Evolutionary conservation across 2,888 invertebrate genomes (phyloP), one percentile per base, ranked within the genome.

Genomic region (Luperina testacea): DNA sequence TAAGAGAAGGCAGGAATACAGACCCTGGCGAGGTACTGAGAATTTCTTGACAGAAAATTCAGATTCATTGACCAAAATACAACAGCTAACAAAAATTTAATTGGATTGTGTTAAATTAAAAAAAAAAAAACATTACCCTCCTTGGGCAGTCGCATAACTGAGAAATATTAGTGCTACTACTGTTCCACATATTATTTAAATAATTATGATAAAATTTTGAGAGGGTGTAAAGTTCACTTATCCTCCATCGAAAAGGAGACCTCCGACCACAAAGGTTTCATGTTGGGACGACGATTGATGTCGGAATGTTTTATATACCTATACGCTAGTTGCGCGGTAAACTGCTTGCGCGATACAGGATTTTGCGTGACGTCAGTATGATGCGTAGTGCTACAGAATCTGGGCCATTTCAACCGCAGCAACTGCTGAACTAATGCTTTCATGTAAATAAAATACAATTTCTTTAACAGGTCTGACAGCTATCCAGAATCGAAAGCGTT

Each of bases 401-500:
- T 51, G 20, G 20, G 20, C 53, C 20, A 53, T 20, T 15, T 53
- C 51, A 7, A 53, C 51, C 20, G 20, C 53, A 53, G 20, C 20
- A 53, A 53, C 53, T 53, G 53, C 51, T 20, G 6, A 38, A 38
- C 9, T 42, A 11, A 59, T 59, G 57, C n/a, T 59, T 57, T 57
- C 57, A 57, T 57, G 13, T n/a, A 59, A 59, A 59, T n/a, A 59
- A n/a, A 59, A 59, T 42, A 67, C 61, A 27, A 5, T 42, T 45
- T 70, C 13, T 59, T 57, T 61, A 11, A 15, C 88, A 96, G 96
- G 96, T 81, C 48, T 20, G 76, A 80, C 89, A 9, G 93, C 92
- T 38, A 27, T 8, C 92, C 96, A 68, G 94, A 95, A 20, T 86
- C 89, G 0, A 96, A 96, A 87, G 42, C 89, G 0, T 7, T 94